These are phyloP conservation scores for Antheraea yamamai DNA, from an alignment of 2,888 invertebrate species.

Conservation along the genomic window DNA sequence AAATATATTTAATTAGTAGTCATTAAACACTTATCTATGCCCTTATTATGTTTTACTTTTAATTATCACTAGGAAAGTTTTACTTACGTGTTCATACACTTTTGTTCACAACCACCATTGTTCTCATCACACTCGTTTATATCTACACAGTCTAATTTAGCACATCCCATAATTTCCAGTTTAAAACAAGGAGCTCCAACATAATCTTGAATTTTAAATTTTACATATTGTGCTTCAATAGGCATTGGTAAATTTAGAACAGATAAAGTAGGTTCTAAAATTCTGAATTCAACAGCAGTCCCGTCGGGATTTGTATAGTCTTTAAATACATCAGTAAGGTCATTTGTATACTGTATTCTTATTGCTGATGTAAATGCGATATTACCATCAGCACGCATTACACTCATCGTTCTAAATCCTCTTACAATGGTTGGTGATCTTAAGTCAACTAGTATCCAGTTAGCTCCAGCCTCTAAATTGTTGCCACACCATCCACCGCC, in stretches of 20 bases:
- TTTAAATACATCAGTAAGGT: constrained; percentile 93
- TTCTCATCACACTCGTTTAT: constrained; percentile 92
- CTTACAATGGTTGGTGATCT: constrained; percentile 94
- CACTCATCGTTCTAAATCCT: constrained; percentile 95
- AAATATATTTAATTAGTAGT: constrained; percentile 25
- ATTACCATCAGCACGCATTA: constrained; percentile 90
- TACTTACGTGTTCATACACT: constrained; percentile 90
- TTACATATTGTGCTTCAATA: constrained; percentile 93
- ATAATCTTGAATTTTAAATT: constrained; percentile 93
- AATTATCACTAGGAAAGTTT: not conserved
- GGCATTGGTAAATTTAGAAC: constrained; percentile 94
- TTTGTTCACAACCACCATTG: constrained; percentile 96
- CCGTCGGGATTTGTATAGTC: constrained; percentile 97
- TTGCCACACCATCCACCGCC: constrained; percentile 95
- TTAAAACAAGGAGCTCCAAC: constrained; percentile 94
- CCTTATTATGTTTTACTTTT: not conserved
- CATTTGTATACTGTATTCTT: constrained; percentile 93
- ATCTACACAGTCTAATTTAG: constrained; percentile 93
- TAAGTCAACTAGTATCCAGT: constrained; percentile 94
- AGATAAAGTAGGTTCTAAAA: constrained; percentile 94
- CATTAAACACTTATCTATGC: not conserved
- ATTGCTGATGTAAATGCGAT: constrained; percentile 95
- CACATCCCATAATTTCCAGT: constrained; percentile 96
- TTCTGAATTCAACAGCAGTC: constrained; percentile 95
- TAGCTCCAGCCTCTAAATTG: constrained; percentile 91